phyloP scores from a whole-genome alignment of 2,797 vertebrate genomes.

The Martes flavigula region DNA sequence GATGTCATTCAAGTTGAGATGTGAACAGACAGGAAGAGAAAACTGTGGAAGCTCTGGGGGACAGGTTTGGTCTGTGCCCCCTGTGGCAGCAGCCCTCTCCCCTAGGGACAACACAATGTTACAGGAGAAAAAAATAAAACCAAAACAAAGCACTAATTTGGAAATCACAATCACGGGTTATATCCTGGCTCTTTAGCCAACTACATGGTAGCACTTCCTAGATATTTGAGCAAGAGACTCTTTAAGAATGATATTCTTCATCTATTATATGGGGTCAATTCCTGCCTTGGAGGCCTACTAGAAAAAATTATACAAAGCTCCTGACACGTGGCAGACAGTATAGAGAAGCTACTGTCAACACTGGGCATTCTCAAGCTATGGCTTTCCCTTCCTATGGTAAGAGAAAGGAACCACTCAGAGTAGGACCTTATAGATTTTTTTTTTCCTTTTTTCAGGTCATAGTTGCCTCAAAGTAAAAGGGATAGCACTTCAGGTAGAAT shows the following conservation, averaged over 20 bases:
- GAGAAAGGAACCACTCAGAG: background rate
- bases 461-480: background rate
- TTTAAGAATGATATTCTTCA: background rate
- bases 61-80: background rate
- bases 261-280: background rate
- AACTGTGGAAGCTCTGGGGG: background rate
- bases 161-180: background rate
- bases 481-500: background rate
- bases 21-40: background rate
- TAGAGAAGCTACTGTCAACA: background rate
- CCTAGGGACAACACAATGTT: background rate
- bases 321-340: fast-evolving
- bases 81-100: background rate
- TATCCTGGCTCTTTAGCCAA: background rate
- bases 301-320: background rate
- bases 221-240: background rate
- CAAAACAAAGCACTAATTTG: background rate
- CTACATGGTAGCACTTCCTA: background rate
- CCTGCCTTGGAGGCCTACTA: background rate
- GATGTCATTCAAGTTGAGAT: background rate
- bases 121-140: background rate
- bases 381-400: background rate
- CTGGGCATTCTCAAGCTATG: background rate
- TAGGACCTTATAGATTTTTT: background rate
- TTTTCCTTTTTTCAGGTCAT: background rate